Evolutionary conservation across 37 sponge, comb jelly and placozoan species (phyloP).

Genomic region (Bolinopsis microptera): DNA sequence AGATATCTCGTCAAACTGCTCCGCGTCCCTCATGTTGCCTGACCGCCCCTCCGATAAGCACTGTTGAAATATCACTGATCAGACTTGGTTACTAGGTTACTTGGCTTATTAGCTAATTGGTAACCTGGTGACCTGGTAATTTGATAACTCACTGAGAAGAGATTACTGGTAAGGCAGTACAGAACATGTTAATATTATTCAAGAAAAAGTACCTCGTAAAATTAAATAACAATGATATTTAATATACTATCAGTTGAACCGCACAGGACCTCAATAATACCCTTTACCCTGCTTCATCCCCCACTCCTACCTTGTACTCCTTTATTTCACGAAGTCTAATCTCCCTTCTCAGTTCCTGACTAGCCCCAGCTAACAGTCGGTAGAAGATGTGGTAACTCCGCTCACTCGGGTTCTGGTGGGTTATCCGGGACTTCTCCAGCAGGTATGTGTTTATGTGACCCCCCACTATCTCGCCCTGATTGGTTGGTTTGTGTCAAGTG

Average conservation of each 20-base stretch:
- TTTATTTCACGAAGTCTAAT: conserved; percentile 67
- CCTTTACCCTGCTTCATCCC: no score
- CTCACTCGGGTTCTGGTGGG: conserved; percentile 81
- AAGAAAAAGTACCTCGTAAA: no score
- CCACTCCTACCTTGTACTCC: conserved; percentile 62
- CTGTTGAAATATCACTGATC: neutral
- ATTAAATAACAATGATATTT: no score
- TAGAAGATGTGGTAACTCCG: conserved; percentile 97
- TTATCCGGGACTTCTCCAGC: conserved; percentile 94
- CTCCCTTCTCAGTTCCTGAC: conserved; percentile 69
- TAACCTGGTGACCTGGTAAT: no score
- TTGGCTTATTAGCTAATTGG: neutral
- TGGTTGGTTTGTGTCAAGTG: no score
- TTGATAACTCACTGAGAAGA: no score
- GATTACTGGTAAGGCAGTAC: no score
- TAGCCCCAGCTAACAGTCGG: conserved; percentile 82
- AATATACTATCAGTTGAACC: no score
- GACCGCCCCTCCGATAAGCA: neutral
- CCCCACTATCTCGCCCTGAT: conserved; percentile 85
- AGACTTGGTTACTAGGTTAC: neutral
- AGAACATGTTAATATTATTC: no score
- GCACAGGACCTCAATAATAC: no score
- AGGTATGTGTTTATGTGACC: conserved; percentile 92
- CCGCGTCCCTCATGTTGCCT: conserved; percentile 68
- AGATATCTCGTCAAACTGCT: conserved; percentile 72